Evolutionary conservation across 2,113 vertebrate species (phyloP).

Genomic region (Camelus bactrianus): DNA sequence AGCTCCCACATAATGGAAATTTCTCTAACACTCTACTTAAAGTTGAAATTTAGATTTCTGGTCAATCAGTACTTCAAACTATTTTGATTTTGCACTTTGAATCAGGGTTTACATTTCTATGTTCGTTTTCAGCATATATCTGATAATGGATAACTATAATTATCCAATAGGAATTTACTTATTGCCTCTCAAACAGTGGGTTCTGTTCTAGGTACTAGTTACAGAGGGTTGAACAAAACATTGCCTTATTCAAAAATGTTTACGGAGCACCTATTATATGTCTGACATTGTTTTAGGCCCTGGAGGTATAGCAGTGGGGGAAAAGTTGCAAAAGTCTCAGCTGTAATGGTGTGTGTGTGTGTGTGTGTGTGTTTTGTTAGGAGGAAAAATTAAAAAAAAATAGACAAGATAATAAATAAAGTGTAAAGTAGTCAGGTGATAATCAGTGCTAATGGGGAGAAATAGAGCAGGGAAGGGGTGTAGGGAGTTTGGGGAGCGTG

Average conservation of each 20-base stretch:
- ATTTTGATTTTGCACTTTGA: slow-evolving; percentile 10
- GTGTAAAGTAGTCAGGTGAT: neutral
- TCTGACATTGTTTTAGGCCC: neutral
- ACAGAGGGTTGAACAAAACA: neutral
- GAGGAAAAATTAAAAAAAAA: neutral
- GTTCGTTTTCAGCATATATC: neutral
- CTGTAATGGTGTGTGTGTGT: neutral
- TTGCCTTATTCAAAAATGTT: neutral
- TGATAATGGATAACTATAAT: neutral
- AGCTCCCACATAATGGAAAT: neutral
- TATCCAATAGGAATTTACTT: neutral
- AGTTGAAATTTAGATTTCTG: slow-evolving; percentile 13
- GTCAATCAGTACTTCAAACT: neutral
- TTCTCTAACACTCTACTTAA: neutral
- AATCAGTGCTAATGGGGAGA: neutral
- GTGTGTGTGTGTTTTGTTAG: too few species aligned
- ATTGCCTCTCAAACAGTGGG: neutral
- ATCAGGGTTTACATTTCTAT: neutral
- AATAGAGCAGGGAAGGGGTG: neutral
- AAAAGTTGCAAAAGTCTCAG: neutral
- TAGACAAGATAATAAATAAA: neutral
- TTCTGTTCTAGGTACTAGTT: neutral
- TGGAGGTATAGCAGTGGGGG: neutral
- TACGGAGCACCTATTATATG: neutral
- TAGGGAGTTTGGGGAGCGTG: too few species aligned